Conservation (phyloP, 2,797 vertebrate species). For the Micrastur ruficollis region DNA sequence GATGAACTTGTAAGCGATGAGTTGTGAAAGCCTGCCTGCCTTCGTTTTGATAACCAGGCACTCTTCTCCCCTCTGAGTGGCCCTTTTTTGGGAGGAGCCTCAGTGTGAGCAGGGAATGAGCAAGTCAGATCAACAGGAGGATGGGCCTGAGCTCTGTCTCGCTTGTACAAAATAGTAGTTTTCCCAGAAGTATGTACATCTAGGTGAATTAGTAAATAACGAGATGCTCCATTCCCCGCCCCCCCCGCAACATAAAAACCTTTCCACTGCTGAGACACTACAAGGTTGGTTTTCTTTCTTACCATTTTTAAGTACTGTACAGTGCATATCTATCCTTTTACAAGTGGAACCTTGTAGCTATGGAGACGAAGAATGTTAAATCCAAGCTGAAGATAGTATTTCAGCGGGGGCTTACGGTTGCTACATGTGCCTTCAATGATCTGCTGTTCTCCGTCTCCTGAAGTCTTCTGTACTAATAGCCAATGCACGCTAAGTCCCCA, state of each 20-base stretch:
- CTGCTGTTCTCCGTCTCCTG: not conserved
- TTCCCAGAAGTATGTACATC: not conserved
- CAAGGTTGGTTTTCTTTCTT: not conserved
- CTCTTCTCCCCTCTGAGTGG: not conserved
- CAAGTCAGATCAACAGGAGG: rapidly evolving
- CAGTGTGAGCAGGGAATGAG: not conserved
- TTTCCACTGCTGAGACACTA: not conserved
- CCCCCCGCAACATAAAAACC: not conserved
- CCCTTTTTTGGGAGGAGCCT: not conserved
- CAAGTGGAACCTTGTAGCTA: conserved; percentile 67
- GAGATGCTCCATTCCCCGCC: not conserved
- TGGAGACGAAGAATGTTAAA: conserved; percentile 64
- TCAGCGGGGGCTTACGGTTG: not conserved
- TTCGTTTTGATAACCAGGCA: not conserved
- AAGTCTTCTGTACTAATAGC: not conserved
- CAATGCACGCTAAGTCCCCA: rapidly evolving
- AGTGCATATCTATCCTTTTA: conserved; percentile 21
- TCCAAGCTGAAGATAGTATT: conserved; percentile 39
- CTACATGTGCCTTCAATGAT: not conserved
- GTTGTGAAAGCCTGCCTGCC: not conserved
- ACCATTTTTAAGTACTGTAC: conserved; percentile 7
- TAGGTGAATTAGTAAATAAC: not conserved
- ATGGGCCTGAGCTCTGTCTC: not conserved
- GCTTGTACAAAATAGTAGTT: not conserved
- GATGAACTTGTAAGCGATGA: not conserved